These are phyloP conservation scores for Leucophenga maculata DNA, from an alignment of 2,888 invertebrate species.

Conservation along the genomic window DNA sequence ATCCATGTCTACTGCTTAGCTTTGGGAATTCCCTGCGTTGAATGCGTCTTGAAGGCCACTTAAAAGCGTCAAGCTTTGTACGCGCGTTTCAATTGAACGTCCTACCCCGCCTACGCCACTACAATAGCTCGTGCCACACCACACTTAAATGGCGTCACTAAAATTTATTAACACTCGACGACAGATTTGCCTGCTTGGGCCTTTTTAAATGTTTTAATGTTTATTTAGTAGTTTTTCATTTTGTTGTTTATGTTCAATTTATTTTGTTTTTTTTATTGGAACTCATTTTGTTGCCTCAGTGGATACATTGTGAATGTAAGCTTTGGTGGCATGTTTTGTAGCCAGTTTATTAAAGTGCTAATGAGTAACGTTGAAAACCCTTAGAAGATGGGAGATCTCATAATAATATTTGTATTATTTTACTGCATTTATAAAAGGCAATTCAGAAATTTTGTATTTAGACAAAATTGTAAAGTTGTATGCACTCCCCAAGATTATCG, in stretches of 20 bases:
- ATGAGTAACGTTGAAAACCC: too few relatives aligned
- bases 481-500: too few relatives aligned
- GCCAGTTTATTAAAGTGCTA: not conserved
- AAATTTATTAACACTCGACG: conserved; percentile 15
- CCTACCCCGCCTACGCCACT: not conserved
- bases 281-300: not conserved
- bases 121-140: conserved; percentile 6
- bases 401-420: too few relatives aligned
- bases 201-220: conserved; percentile 52
- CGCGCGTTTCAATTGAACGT: not conserved
- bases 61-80: not conserved
- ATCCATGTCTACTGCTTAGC: not conserved
- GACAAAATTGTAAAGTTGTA: too few relatives aligned
- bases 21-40: conserved; percentile 4
- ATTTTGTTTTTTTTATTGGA: not conserved
- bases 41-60: not conserved
- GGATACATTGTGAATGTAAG: not conserved
- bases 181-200: conserved; percentile 21
- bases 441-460: too few relatives aligned
- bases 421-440: too few relatives aligned
- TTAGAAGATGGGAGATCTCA: too few relatives aligned
- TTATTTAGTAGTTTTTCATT: conserved; percentile 44
- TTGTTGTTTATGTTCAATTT: not conserved
- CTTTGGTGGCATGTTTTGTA: not conserved
- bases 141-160: conserved; percentile 1